These are phyloP conservation scores for Laspeyria flexula DNA, from an alignment of 2,888 invertebrate genomes.

Conservation along the genomic window DNA sequence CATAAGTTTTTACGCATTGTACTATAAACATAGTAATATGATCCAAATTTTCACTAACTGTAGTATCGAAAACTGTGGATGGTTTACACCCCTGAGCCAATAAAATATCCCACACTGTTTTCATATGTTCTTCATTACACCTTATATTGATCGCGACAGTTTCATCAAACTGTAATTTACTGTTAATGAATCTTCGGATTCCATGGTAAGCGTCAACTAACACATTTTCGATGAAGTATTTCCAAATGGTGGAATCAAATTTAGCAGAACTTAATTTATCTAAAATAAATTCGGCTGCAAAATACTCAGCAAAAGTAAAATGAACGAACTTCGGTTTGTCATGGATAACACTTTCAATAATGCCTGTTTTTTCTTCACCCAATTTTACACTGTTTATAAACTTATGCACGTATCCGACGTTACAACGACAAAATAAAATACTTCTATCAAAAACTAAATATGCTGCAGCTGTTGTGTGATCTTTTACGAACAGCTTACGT, in stretches of 20 bases:
- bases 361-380: slow-evolving; percentile 29
- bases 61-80: background rate
- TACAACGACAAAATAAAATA: slow-evolving; percentile 7
- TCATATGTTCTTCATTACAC: background rate
- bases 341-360: slow-evolving; percentile 15
- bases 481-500: slow-evolving; percentile 10
- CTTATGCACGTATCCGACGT: slow-evolving; percentile 5
- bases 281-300: slow-evolving; percentile 28
- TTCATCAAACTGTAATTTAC: slow-evolving; percentile 8
- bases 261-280: slow-evolving; percentile 10
- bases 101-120: background rate
- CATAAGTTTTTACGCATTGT: background rate
- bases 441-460: slow-evolving; percentile 10
- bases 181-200: slow-evolving; percentile 15
- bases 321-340: slow-evolving; percentile 29
- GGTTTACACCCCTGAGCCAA: background rate
- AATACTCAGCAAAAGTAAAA: slow-evolving; percentile 36
- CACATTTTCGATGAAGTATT: slow-evolving; percentile 15
- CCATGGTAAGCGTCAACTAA: slow-evolving; percentile 2
- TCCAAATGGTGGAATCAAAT: slow-evolving; percentile 7
- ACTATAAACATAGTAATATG: slow-evolving; percentile 8
- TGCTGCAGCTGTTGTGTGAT: slow-evolving; percentile 22
- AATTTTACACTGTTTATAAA: slow-evolving; percentile 5
- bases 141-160: background rate
- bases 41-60: background rate